Evolutionary conservation across 2,888 invertebrate genomes (phyloP), one percentile per base, ranked within the genome.

Genomic region (Carcina quercana): DNA sequence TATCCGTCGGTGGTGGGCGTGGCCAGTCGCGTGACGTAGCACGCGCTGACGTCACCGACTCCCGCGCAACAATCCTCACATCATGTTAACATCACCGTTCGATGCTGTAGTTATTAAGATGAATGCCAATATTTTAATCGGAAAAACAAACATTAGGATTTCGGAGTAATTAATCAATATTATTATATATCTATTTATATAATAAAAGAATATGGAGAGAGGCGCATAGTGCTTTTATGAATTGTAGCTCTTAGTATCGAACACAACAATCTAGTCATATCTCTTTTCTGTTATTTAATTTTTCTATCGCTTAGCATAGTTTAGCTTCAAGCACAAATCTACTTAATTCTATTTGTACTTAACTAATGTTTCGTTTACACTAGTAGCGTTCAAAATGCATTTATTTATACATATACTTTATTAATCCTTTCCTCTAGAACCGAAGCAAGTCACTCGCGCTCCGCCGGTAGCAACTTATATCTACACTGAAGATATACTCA

Each of bases 151-250:
- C 59, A 43, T 64, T 83, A 83, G 74, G 62, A 63, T n/a, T 78
- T 76, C 57, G 73, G 60, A 71, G 61, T 78, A 76, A 82, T 73
- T 79, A 82, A 76, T 76, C 70, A 37, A 75, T 80, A 75, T 63
- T 65, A 74, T 69, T 57, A 60, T 58, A 59, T 59, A 75, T 75
- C 75, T 80, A 82, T 82, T 80, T 82, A 80, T 82, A 78, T 74
- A 67, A 70, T 76, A 69, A 76, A 62, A n/a, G n/a, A n/a, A 74
- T 76, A 78, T 71, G 78, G 65, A 78, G 72, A 82, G 74, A 76
- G 67, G 80, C 79, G 83, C 80, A 78, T 83, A 83, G 83, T 80
- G 83, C 83, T 82, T 83, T 70, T 80, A 80, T 79, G 72, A 74
- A 75, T 64, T 57, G 76, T 83, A 83, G 82, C 59, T 70, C 60